Percentiles rank a stretch among this genome's conserved stretches.
Evolutionary conservation across 2,797 vertebrate species (phyloP).

Genomic region (Sylvilagus floridanus): DNA sequence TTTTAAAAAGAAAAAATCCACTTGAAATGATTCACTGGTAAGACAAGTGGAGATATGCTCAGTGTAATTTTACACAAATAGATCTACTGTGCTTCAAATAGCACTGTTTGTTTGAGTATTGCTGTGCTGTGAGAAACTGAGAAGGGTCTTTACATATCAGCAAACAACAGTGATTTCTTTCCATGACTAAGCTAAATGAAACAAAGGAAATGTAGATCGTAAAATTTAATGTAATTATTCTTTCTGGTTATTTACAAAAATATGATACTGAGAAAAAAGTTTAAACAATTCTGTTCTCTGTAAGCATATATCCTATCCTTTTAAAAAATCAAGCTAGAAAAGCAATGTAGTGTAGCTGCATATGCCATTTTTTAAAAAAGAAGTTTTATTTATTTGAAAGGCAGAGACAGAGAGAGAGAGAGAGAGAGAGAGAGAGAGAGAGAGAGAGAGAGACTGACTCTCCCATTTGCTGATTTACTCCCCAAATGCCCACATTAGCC

Average conservation of each 20-base stretch:
- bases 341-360: neutral
- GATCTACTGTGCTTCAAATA: neutral
- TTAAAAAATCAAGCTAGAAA: neutral
- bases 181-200: neutral
- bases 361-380: neutral
- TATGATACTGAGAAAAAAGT: neutral
- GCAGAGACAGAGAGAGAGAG: too few relatives aligned
- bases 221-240: neutral
- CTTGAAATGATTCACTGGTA: too few relatives aligned
- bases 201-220: neutral
- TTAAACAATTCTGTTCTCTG: neutral
- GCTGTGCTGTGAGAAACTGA: neutral
- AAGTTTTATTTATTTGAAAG: too few relatives aligned
- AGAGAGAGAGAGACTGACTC: too few relatives aligned
- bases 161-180: neutral
- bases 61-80: neutral
- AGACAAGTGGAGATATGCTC: neutral
- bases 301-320: neutral
- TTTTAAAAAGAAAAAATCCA: too few relatives aligned
- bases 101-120: neutral
- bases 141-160: neutral
- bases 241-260: conserved; percentile 19
- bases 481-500: too few relatives aligned
- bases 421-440: too few relatives aligned
- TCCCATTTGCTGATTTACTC: too few relatives aligned